phyloP scores from a whole-genome alignment of 1,140 invertebrate species.

The Drosophila insularis region DNA sequence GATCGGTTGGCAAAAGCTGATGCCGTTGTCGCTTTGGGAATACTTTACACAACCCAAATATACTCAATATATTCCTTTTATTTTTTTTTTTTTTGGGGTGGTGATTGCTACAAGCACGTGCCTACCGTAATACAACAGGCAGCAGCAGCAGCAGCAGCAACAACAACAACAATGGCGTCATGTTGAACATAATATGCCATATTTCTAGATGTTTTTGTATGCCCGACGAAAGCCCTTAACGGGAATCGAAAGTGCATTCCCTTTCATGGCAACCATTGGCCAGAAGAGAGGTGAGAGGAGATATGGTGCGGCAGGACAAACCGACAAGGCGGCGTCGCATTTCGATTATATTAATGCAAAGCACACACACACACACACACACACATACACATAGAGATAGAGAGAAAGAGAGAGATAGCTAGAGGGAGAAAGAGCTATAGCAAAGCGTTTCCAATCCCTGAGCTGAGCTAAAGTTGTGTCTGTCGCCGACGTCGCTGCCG shows the following conservation, averaged over 20 bases:
- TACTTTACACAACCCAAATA: slow-evolving; percentile 44
- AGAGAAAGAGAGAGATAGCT: neutral
- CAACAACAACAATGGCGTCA: slow-evolving; percentile 67
- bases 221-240: slow-evolving; percentile 54
- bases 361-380: slow-evolving; percentile 40
- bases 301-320: neutral
- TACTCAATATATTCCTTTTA: neutral
- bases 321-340: slow-evolving; percentile 57
- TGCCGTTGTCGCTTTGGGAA: slow-evolving; percentile 68
- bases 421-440: slow-evolving; percentile 29
- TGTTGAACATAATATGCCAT: slow-evolving; percentile 79
- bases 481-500: slow-evolving; percentile 19
- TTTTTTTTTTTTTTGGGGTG: slow-evolving; percentile 56
- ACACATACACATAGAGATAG: neutral
- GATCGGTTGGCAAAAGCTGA: slow-evolving; percentile 50
- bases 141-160: slow-evolving; percentile 19
- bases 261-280: slow-evolving; percentile 71
- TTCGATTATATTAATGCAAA: slow-evolving; percentile 81
- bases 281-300: neutral
- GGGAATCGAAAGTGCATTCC: slow-evolving; percentile 79
- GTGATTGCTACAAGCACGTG: slow-evolving; percentile 64
- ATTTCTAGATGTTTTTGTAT: slow-evolving; percentile 53
- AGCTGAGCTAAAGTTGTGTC: slow-evolving; percentile 28
- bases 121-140: slow-evolving; percentile 77
- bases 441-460: slow-evolving; percentile 51